A percentile compares a stretch with the other conserved stretches of the same genome.
Conservation (phyloP, 2,113 vertebrate species). For the Pomatostomus ruficeps region DNA sequence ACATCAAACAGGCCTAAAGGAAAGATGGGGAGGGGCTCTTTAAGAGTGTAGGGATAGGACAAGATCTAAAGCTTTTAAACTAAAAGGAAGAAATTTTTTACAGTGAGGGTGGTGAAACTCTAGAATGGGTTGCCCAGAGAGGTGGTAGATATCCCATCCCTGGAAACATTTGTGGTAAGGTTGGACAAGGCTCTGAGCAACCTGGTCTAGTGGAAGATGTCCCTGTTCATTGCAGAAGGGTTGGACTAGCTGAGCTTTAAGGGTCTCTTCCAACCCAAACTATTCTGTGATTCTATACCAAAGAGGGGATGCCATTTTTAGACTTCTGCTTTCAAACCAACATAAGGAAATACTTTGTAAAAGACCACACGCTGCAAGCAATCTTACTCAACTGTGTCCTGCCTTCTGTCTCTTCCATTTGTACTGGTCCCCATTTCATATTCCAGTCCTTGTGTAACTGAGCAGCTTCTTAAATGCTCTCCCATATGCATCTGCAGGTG, state of each 20-base stretch:
- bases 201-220: background rate
- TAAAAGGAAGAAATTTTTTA: background rate
- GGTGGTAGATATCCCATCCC: background rate
- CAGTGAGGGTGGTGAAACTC: background rate
- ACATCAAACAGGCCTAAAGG: background rate
- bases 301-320: background rate
- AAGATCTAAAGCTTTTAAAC: background rate
- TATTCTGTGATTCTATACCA: background rate
- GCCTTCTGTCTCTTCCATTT: background rate
- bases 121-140: background rate
- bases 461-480: background rate
- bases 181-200: background rate
- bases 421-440: background rate
- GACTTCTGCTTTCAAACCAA: background rate
- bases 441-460: background rate
- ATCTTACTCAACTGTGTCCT: background rate
- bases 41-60: background rate
- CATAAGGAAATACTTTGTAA: background rate
- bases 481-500: background rate
- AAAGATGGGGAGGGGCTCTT: background rate
- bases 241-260: background rate
- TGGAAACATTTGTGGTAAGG: background rate
- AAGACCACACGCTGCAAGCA: background rate
- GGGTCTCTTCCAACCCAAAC: background rate
- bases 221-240: background rate